Evolutionary conservation across 2,113 vertebrate genomes (phyloP), one percentile per base, ranked within the genome.

Genomic region (Sula dactylatra): DNA sequence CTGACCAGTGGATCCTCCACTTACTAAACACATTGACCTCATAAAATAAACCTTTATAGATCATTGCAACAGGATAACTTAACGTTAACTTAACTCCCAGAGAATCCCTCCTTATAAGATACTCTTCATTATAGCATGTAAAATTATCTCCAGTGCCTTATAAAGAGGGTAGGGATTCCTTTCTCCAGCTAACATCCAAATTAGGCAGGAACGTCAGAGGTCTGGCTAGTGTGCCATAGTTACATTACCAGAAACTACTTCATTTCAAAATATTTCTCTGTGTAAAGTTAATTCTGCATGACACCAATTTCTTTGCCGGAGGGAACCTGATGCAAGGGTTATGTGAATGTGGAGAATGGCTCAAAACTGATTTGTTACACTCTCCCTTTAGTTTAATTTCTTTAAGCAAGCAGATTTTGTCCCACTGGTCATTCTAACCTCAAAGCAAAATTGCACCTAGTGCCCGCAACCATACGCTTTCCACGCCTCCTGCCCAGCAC

Each of bases 371-470:
- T 95, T 96, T 93, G 56, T 74, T 93, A 50, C 16, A 4, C 73
- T 90, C 66, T 81, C 61, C 50, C 86, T 47, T 40, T 61, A 92
- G 88, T 90, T 95, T 88, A 59, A 84, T 80, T 85, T 94, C 72
- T 96, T 83, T 85, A 86, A 96, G 89, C 0, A 1, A 97, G 86
- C 81, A 73, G 90, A 96, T 97, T 98, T 97, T 97, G 95, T 97
- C 97, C 97, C 96, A 87, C 92, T 94, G 97, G 97, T 98, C 97
- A 64, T 93, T 96, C 91, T 97, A 97, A 97, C 89, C 91, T 93
- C 44, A 84, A 95, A 96, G 79, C 95, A 85, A 91, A 83, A 92
- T 69, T 83, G 73, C 82, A 74, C 95, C 40, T 11, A 71, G 95
- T 2, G 59, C 91, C 86, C 44, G 38, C 90, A 36, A 10, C 95